A percentile compares a stretch with the other conserved stretches of the same genome.
phyloP scores from a whole-genome alignment of 2,797 vertebrate species.

The Pangasius mekongensis region DNA sequence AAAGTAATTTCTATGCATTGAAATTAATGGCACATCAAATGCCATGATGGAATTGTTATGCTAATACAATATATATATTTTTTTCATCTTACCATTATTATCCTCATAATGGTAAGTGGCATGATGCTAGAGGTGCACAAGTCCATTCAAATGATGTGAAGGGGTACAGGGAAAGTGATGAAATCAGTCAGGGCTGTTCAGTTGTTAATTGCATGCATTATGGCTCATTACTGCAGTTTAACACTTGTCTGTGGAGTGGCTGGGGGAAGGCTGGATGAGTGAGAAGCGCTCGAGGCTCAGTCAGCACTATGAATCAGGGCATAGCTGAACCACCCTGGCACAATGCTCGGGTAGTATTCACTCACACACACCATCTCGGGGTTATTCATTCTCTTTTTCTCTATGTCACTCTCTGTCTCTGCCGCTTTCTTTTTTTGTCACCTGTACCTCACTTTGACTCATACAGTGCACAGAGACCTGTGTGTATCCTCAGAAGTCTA shows the following conservation, averaged over 20 bases:
- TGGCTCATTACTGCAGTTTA: constrained; percentile 73
- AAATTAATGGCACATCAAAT: constrained; percentile 51
- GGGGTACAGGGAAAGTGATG: constrained; percentile 66
- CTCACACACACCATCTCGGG: not conserved
- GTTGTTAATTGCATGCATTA: constrained; percentile 76
- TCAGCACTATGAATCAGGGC: constrained; percentile 22
- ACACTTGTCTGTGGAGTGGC: constrained; percentile 55
- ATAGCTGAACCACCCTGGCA: constrained; percentile 29
- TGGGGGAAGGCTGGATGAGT: constrained; percentile 21
- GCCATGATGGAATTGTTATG: not conserved
- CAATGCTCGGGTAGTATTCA: not conserved
- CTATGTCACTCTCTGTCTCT: constrained; percentile 10
- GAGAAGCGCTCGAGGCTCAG: constrained; percentile 22
- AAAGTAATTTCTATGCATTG: constrained; percentile 48
- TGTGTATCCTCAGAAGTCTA: constrained; percentile 46
- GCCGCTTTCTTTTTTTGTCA: not conserved
- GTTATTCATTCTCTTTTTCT: constrained; percentile 1
- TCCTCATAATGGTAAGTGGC: not conserved
- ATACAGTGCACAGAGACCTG: not conserved
- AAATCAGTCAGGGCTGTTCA: constrained; percentile 61
- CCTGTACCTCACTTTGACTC: constrained; percentile 13
- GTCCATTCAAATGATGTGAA: constrained; percentile 66
- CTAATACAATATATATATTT: not conserved
- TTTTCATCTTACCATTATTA: not conserved
- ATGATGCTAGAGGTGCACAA: not conserved